phyloP scores from a whole-genome alignment of 1,140 invertebrate genomes.

The Drosophila serrata region DNA sequence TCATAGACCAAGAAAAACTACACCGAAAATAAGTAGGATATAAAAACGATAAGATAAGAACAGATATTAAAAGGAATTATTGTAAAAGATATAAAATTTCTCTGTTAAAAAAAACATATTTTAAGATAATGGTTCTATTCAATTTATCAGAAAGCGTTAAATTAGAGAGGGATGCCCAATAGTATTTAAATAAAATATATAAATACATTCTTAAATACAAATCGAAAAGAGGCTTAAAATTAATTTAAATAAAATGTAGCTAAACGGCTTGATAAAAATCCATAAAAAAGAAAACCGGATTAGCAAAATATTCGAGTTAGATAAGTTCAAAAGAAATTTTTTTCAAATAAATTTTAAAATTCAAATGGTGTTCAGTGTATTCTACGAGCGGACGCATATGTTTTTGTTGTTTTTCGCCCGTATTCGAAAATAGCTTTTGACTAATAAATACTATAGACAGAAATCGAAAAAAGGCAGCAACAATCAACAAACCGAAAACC shows the following conservation, averaged over 20 bases:
- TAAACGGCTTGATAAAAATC: not conserved
- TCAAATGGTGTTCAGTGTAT: not conserved
- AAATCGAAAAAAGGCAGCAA: conserved; percentile 68
- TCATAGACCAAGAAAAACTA: conserved; percentile 22
- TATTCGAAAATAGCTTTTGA: conserved; percentile 83
- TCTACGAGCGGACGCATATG: conserved; percentile 35
- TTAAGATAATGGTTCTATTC: not conserved
- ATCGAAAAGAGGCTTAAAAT: not conserved
- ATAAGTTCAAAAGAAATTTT: not conserved
- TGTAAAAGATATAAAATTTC: not conserved
- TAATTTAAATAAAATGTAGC: not conserved
- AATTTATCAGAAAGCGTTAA: not conserved
- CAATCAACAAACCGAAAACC: conserved; percentile 32
- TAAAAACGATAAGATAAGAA: conserved; percentile 2
- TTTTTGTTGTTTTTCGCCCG: conserved; percentile 60
- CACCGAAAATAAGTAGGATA: not conserved
- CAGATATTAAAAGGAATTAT: too few relatives aligned
- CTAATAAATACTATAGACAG: conserved; percentile 84
- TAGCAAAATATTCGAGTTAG: not conserved
- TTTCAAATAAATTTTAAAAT: not conserved
- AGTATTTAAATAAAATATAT: too few relatives aligned
- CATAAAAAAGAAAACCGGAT: not conserved
- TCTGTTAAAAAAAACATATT: too few relatives aligned
- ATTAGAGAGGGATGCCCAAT: too few relatives aligned
- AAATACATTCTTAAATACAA: not conserved